Evolutionary conservation across 2,888 invertebrate genomes (phyloP), one percentile per base, ranked within the genome.

Genomic region (Aethes cnicana): DNA sequence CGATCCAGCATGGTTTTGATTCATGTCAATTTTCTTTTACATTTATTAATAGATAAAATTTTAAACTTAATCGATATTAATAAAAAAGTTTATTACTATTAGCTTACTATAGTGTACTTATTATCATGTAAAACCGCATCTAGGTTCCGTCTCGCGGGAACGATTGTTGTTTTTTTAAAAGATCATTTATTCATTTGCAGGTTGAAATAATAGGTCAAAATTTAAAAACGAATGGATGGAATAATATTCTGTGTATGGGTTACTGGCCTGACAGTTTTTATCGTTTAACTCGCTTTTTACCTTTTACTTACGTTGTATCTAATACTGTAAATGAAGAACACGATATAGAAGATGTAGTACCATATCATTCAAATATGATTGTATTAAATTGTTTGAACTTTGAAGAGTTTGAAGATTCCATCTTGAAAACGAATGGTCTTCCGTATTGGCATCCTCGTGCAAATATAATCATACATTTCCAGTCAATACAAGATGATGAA

Each of bases 401-500:
- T 39, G 56, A 50, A 3, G 65, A 81, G 11, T 79, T 78, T 56
- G 78, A 82, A 66, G 54, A 66, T n/a, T 68, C 68, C n/a, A 48
- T 86, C 6, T 55, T 55, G 2, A 77, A 77, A 64, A 54, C 71
- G 1, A 54, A 69, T 25, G 57, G 49, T 4, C 58, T 68, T 1
- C 70, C 78, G 0, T 79, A 78, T 55, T 86, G 83, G 82, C 77
- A 86, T 59, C 76, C 85, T 3, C 69, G 66, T 3, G 61, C 83
- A 3, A 73, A 82, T 25, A 56, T 84, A 3, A 62, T 86, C 32
- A 32, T 86, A 4, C 74, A 79, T 52, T 77, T 74, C 37, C 74
- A 76, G n/a, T 57, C 57, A 12, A 17, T 56, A 11, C 58, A 57
- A 16, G 54, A 69, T 6, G 61, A 56, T 20, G 54, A 61, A 30